These are phyloP conservation scores for Mus spretus DNA, from an alignment of 2,797 vertebrate species.

Conservation along the genomic window DNA sequence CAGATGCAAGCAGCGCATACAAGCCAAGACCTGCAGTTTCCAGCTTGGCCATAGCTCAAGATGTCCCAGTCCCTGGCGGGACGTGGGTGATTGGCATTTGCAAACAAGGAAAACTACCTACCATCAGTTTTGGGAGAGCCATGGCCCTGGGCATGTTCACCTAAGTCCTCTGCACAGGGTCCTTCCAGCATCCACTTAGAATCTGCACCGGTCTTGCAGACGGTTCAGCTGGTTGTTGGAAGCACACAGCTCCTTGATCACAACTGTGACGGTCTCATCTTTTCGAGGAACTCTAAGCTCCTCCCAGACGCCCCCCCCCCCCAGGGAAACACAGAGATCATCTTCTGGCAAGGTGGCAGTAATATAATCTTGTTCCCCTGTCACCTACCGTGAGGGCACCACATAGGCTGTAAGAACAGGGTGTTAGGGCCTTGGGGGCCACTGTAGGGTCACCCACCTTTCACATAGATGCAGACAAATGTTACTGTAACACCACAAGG, in stretches of 20 bases:
- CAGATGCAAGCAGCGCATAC: accelerated
- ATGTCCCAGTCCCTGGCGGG: not conserved
- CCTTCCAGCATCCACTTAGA: not conserved
- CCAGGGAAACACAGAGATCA: not conserved
- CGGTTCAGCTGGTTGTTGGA: not conserved
- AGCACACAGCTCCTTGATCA: not conserved
- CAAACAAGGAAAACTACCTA: accelerated
- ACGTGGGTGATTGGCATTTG: accelerated
- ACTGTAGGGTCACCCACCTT: not conserved
- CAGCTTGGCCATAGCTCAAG: too few relatives aligned
- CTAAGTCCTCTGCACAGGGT: too few relatives aligned
- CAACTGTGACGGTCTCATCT: not conserved
- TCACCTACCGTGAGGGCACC: not conserved
- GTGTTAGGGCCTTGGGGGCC: too few relatives aligned
- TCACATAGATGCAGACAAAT: not conserved
- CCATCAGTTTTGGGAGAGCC: not conserved
- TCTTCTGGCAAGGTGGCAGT: not conserved
- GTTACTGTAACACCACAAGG: not conserved
- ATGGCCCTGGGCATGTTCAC: not conserved
- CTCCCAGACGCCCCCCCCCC: too few relatives aligned
- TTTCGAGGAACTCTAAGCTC: not conserved
- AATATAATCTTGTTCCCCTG: not conserved
- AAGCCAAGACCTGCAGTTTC: not conserved
- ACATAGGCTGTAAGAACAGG: not conserved
- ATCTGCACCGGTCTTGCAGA: not conserved